Base-by-base conservation (phyloP, 1,140 invertebrate species). In the Linepithema humile region DNA sequence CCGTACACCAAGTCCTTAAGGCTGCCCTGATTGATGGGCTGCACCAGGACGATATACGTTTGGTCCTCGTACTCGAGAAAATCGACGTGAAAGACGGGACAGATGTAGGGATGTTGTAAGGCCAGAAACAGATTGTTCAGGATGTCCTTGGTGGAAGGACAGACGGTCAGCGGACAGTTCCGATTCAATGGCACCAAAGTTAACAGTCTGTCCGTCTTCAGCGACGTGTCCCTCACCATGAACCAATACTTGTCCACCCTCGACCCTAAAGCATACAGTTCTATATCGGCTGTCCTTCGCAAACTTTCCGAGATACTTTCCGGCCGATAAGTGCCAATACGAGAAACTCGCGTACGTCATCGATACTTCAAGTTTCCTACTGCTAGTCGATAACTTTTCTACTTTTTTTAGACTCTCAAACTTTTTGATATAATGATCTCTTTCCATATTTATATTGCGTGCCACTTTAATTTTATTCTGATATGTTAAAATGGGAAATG, bases 101-200 rank as follows among this genome's bases (percentile, higher is more conserved):
- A 98, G 73, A 99, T 97, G 92, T 98, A 98, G 0, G 98, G 98
- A 94, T 98, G 98, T 92, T 98, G 98, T 6, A 98, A 95, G 4
- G 97, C 96, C 64, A 97, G 95, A 88, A 98, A 98, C 55, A 98
- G 94, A 90, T 98, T 97, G 92, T 97, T 95, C 4, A 98, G 95
- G 3, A 96, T 96, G 32, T 95, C 95, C 80, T 95, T 94, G 0
- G 95, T 97, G 43, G 93, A 90, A 4, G 94, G 90, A 75, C 94
- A 90, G 90, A 94, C 87, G 65, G 93, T 91, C 87, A 96, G 86
- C 77, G 95, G 93, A 91, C 96, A 96, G 65, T 95, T 95, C 83
- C 95, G 92, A 78, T 95, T 95, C 50, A 96, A 93, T 4, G 96
- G 96, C 85, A 97, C 96, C 88, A 98, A 94, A 2, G 97, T 98